Evolutionary conservation across 2,113 vertebrate genomes (phyloP).

Genomic region (Ageneiosus marmoratus): DNA sequence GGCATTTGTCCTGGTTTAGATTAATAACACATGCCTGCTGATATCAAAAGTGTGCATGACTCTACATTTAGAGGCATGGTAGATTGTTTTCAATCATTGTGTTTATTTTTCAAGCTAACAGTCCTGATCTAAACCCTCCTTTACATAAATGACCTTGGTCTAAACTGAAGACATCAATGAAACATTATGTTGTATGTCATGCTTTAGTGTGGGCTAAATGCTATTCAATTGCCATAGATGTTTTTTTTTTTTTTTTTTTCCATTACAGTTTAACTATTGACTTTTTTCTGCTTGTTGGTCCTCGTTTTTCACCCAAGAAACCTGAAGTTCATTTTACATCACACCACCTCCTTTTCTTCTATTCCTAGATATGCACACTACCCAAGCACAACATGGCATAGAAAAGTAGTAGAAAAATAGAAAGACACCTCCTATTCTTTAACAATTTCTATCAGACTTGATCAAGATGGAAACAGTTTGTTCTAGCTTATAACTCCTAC

Average conservation of each 20-base stretch:
- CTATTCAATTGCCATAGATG: not conserved
- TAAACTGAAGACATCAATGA: not conserved
- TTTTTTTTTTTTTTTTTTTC: too few relatives aligned
- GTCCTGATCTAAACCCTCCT: not conserved
- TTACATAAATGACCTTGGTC: slow-evolving; percentile 5
- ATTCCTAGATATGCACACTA: not conserved
- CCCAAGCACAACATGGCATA: not conserved
- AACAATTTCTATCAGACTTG: not conserved
- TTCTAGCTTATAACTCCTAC: not conserved
- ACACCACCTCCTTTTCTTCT: not conserved
- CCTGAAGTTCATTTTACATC: not conserved
- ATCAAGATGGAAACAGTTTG: not conserved
- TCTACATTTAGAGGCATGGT: slow-evolving; percentile 19
- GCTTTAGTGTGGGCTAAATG: not conserved
- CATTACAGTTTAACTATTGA: not conserved
- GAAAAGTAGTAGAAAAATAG: not conserved
- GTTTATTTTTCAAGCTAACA: slow-evolving; percentile 8
- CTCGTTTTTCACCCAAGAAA: not conserved
- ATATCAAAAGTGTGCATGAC: slow-evolving; percentile 1
- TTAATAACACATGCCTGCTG: slow-evolving; percentile 5
- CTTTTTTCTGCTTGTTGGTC: not conserved
- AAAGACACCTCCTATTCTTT: not conserved
- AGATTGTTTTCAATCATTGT: not conserved
- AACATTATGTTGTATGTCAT: not conserved
- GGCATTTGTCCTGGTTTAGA: not conserved